A percentile compares a stretch with the other conserved stretches of the same genome.
Conservation (phyloP, 2,113 vertebrate genomes). For the Lophius piscatorius region DNA sequence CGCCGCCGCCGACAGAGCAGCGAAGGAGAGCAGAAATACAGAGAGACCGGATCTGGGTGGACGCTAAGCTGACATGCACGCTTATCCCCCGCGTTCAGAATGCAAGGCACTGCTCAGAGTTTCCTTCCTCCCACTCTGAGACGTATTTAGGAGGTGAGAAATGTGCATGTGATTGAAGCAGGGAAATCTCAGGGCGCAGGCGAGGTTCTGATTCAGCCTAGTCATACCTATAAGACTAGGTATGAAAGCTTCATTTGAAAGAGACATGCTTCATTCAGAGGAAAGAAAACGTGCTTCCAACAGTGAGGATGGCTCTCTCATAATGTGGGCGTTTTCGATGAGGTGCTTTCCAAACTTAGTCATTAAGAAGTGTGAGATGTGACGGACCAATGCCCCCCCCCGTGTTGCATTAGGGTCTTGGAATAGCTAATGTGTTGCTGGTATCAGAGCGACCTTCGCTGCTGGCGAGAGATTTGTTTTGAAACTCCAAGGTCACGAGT, state of each 20-base stretch:
- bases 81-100: slow-evolving; percentile 64
- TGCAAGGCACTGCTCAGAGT: slow-evolving; percentile 37
- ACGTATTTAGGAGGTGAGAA: slow-evolving; percentile 55
- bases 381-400: neutral
- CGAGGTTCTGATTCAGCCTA: slow-evolving; percentile 46
- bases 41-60: slow-evolving; percentile 39
- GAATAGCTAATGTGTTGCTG: neutral
- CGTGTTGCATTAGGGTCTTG: slow-evolving; percentile 8
- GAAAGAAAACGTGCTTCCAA: too few relatives aligned
- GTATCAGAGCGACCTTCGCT: neutral
- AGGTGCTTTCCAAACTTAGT: too few relatives aligned
- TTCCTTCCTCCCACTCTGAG: slow-evolving; percentile 26
- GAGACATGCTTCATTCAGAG: too few relatives aligned
- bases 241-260: slow-evolving; percentile 15
- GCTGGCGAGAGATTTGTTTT: neutral
- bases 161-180: slow-evolving; percentile 35
- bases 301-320: too few relatives aligned
- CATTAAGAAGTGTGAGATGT: slow-evolving; percentile 1
- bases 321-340: too few relatives aligned
- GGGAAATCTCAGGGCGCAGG: slow-evolving; percentile 40
- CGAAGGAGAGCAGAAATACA: slow-evolving; percentile 45
- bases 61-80: slow-evolving; percentile 65
- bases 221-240: slow-evolving; percentile 40
- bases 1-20: slow-evolving; percentile 23
- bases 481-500: slow-evolving; percentile 19